phyloP scores from a whole-genome alignment of 53 echinoderm and acorn worm genomes.

The Hippasteria phrygiana region DNA sequence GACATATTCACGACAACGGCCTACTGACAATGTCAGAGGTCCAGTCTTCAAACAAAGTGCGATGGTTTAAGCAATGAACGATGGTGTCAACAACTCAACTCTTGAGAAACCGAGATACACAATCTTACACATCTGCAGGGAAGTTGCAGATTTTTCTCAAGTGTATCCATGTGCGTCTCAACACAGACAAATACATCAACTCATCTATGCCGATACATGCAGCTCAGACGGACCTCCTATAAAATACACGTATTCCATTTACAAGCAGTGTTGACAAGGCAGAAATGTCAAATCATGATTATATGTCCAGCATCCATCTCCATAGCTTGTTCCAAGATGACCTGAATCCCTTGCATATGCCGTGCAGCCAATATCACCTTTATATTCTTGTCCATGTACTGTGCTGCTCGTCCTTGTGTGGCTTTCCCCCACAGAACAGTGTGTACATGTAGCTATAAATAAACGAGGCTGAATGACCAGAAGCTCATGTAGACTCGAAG shows the following conservation, averaged over 20 bases:
- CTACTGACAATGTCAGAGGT: too few relatives aligned
- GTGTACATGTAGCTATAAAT: background rate
- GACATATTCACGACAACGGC: too few relatives aligned
- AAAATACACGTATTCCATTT: too few relatives aligned
- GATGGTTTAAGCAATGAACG: too few relatives aligned
- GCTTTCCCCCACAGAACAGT: background rate
- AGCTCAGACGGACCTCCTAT: background rate
- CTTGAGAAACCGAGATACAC: too few relatives aligned
- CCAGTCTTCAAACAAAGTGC: too few relatives aligned
- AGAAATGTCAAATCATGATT: background rate
- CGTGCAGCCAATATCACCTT: background rate
- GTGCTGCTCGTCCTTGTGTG: too few relatives aligned
- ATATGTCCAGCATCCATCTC: background rate
- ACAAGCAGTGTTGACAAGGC: too few relatives aligned
- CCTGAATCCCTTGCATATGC: background rate
- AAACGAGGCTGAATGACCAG: too few relatives aligned
- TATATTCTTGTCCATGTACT: too few relatives aligned
- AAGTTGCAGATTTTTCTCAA: background rate
- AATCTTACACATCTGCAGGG: background rate
- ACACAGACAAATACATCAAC: background rate
- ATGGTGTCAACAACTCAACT: too few relatives aligned
- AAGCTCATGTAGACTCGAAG: too few relatives aligned
- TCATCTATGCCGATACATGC: background rate
- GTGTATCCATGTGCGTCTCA: background rate
- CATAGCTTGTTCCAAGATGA: background rate